Percentiles rank a stretch among this genome's conserved stretches.
phyloP scores from a whole-genome alignment of 2,797 vertebrate genomes.

The Brachyrhaphis roseni region DNA sequence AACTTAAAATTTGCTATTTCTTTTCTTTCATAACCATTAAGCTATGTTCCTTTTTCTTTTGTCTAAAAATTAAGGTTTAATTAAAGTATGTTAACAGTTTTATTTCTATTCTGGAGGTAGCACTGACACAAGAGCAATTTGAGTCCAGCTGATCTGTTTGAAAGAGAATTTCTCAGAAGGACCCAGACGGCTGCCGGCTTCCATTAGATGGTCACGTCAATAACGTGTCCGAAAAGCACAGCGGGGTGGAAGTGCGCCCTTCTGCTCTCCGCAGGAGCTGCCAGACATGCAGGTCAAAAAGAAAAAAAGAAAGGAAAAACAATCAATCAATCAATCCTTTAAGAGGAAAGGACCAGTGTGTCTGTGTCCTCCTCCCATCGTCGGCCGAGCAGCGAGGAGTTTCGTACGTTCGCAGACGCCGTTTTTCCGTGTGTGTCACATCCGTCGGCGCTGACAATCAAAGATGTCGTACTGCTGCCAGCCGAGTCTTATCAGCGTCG shows the following conservation, averaged over 20 bases:
- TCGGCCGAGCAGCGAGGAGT: constrained; percentile 23
- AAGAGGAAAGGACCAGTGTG: constrained; percentile 38
- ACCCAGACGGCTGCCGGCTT: not conserved
- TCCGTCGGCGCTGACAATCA: constrained; percentile 17
- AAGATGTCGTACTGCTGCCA: constrained; percentile 37
- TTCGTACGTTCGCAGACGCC: constrained; percentile 1
- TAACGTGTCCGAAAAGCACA: constrained; percentile 23
- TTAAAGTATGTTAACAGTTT: not conserved
- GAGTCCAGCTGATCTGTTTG: not conserved
- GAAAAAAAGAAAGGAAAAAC: constrained; percentile 2
- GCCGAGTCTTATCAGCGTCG: constrained; percentile 48
- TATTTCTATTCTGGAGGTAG: too few relatives aligned
- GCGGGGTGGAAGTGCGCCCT: constrained; percentile 7
- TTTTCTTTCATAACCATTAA: too few relatives aligned
- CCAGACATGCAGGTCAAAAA: constrained; percentile 25
- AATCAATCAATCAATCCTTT: constrained; percentile 46
- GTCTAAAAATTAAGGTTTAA: too few relatives aligned
- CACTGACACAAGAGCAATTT: not conserved
- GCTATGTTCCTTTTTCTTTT: not conserved
- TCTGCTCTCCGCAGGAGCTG: constrained; percentile 23
- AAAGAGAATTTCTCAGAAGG: not conserved
- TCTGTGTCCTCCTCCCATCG: constrained; percentile 44
- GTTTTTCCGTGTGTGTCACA: not conserved
- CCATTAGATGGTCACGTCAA: constrained; percentile 6
- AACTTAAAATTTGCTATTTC: not conserved